Base-by-base conservation (phyloP, 2,113 vertebrate species). In the Neotragus pygmaeus region DNA sequence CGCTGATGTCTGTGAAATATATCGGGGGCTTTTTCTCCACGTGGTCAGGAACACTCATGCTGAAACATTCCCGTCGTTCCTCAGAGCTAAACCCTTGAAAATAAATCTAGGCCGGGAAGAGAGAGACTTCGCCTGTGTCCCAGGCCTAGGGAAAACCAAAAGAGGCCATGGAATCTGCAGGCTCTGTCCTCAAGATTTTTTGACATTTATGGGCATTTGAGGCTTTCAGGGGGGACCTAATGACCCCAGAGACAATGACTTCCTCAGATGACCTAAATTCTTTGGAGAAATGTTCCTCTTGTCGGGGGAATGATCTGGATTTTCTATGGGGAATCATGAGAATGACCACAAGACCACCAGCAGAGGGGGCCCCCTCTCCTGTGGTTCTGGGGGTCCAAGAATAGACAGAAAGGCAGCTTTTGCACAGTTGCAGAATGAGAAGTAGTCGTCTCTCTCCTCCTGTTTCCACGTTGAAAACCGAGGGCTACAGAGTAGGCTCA, bases 1-100 rank as follows among this genome's bases (percentile, higher is more conserved):
- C 4, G 4, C 73, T 28, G 94, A 91, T 33, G 89, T 90, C 93
- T 91, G 62, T 60, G 75, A 80, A 83, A 90, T 83, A 49, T 45
- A 43, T 17, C 12, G 33, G 94, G 80, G 77, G 45, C 60, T 81
- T 81, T 95, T 73, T 49, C 21, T 90, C 83, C 86, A 73, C 5
- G 23, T 91, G 96, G 95, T 93, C 96, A 39, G 96, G 73, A 84
- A 95, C 78, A 17, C 66, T 97, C 92, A 80, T 77, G 87, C 95
- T 94, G 92, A 95, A 96, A 96, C 95, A 75, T 66, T 75, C 90
- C 93, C 80, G 0, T 84, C 16, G 0, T 58, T 92, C 96, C 91
- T 83, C 19, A 0, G 51, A 94, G 57, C 95, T 77, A 45, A 96
- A 87, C 78, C 88, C 97, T 84, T 53, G 87, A 87, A 96, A 93